Evolutionary conservation across 2,888 invertebrate genomes (phyloP).

Genomic region (Netelia virgata): DNA sequence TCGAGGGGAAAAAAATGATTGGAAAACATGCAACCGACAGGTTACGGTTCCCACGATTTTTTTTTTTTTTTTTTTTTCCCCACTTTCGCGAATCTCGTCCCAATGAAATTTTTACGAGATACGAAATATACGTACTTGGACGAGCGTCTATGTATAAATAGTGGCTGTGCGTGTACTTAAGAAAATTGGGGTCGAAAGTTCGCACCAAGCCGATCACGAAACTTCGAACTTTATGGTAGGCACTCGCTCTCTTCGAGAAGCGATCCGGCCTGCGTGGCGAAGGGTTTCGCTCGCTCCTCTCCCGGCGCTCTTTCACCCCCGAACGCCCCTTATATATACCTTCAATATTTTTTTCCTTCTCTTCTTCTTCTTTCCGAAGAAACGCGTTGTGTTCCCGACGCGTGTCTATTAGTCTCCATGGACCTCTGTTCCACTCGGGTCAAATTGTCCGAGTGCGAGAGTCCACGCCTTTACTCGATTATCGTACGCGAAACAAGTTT

Average conservation of each 20-base stretch:
- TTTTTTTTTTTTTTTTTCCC: too few species aligned
- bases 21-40: too few species aligned
- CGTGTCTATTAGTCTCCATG: background rate
- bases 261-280: background rate
- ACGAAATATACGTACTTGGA: background rate
- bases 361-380: background rate
- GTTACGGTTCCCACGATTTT: too few species aligned
- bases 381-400: background rate
- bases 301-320: background rate
- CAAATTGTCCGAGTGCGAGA: background rate
- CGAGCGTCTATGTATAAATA: background rate
- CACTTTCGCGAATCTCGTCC: too few species aligned
- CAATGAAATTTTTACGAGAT: too few species aligned
- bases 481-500: background rate
- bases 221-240: constrained; percentile 35
- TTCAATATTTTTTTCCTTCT: too few species aligned
- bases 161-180: constrained; percentile 5
- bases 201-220: constrained; percentile 36
- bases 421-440: background rate
- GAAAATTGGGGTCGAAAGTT: constrained; percentile 41
- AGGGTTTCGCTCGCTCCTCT: constrained; percentile 7
- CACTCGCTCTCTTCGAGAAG: constrained; percentile 2
- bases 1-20: too few species aligned
- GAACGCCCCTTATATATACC: background rate
- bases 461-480: background rate